Evolutionary conservation across 2,888 invertebrate genomes (phyloP), one percentile per base, ranked within the genome.

Genomic region (Platycheirus albimanus): DNA sequence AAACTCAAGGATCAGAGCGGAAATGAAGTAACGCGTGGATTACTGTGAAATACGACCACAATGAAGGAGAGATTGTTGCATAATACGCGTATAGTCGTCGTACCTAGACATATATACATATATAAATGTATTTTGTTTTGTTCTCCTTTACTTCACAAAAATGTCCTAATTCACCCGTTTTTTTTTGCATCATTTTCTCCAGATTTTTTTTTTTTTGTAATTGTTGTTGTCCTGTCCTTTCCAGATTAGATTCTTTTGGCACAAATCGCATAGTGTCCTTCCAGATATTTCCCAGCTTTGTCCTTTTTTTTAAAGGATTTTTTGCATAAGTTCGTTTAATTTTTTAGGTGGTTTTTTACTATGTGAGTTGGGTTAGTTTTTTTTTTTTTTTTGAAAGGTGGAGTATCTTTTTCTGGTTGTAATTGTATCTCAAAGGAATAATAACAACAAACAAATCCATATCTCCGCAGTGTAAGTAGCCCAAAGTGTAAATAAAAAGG

Each of bases 1-100:
- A 61, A 45, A 45, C 86, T 86, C 86, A 84, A 84, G 79, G 58
- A 74, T 81, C 76, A 77, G 72, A 74, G 76, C 81, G 84, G 84
- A 84, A 79, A 84, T 79, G 72, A 84, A 79, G 70, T 75, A 74
- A 84, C 70, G 79, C 70, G 75, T 75, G 79, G 84, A 84, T 84
- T 84, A 84, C 84, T 13, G 58, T 84, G 74, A 84, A 79, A 78
- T 79, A 84, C 84, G 84, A 79, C 79, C 75, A 70, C 79, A 79
- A 84, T 84, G 79, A 79, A 84, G 70, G 75, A 47, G 70, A 78
- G 47, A 63, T 79, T 66, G 69, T 63, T 69, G 72, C 81, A 76
- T 71, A 71, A 61, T 43, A 45, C 28, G 43, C 30, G 43, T 61
- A 4, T n/a, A n/a, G n/a, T n/a, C n/a, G n/a, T n/a, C n/a, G n/a